Base-by-base conservation (phyloP, 2,113 vertebrate genomes). In the Baryphthengus martii region DNA sequence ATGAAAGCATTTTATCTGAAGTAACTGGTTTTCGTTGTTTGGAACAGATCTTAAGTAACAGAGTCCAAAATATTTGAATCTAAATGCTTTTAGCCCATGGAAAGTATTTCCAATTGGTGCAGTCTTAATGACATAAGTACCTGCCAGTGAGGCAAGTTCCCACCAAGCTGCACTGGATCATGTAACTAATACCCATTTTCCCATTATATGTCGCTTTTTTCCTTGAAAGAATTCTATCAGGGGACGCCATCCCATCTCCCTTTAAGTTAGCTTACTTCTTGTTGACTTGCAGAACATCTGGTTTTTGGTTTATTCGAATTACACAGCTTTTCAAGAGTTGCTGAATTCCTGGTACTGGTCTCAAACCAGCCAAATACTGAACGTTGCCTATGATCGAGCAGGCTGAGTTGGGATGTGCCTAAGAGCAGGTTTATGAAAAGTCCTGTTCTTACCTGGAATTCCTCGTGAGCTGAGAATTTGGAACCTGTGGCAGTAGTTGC, bases 161-260 rank as follows among this genome's bases (percentile, higher is more conserved):
- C 6, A 21, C 40, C 8, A 6, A 35, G 39, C 42, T 52, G 21
- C 11, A 14, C 1, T 52, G n/a, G 16, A 2, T 62, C 28, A 17
- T 7, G 4, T 7, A 35, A 18, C 10, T 33, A 14, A 71, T 29
- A 17, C 11, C 6, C 21, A 39, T 6, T 44, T 90, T 86, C 77
- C 26, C 29, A 26, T 47, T 35, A 1, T 2, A 18, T 37, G 28
- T 55, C 33, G 15, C 20, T 39, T 52, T 53, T 49, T 63, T 53
- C 20, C 37, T 58, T 20, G 23, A 72, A 50, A 74, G 19, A 31
- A 55, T 11, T 42, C 33, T 55, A 63, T 58, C 15, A n/a, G 56
- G 2, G 33, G 23, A 44, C 72, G 8, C 24, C 0, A 2, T 23
- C 29, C 17, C 26, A 3, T 7, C 11, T 61, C 4, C 21, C 65